Conservation (phyloP, 2,888 invertebrate species). For the Drosophila nr. perissopoda region DNA sequence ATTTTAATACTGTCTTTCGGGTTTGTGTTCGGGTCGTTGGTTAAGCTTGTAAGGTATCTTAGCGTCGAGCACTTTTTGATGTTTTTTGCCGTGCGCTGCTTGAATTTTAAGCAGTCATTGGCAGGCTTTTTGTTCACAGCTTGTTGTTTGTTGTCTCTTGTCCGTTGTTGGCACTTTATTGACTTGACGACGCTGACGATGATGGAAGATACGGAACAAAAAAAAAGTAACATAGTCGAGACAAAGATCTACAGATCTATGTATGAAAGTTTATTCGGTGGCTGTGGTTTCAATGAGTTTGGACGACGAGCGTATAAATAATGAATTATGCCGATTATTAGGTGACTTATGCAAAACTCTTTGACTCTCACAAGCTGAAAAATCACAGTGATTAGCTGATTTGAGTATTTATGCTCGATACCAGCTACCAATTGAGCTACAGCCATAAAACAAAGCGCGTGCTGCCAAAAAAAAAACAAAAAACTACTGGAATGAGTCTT, state of each 20-base stretch:
- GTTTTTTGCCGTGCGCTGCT: constrained; percentile 30
- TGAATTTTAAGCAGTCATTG: constrained; percentile 79
- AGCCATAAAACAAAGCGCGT: constrained; percentile 63
- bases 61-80: not conserved
- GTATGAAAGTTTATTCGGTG: constrained; percentile 12
- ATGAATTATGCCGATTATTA: constrained; percentile 76
- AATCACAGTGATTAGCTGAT: constrained; percentile 69
- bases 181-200: constrained; percentile 54
- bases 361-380: constrained; percentile 46
- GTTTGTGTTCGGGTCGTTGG: not conserved
- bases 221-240: constrained; percentile 3
- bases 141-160: constrained; percentile 47
- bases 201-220: constrained; percentile 42
- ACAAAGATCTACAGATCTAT: constrained; percentile 67
- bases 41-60: constrained; percentile 16
- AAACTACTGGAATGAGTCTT: constrained; percentile 22
- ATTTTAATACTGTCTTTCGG: not conserved
- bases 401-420: constrained; percentile 53
- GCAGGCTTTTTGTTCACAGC: constrained; percentile 62
- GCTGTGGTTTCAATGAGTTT: constrained; percentile 12
- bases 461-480: constrained; percentile 28
- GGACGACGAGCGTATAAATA: constrained; percentile 60
- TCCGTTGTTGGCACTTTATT: constrained; percentile 67
- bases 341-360: constrained; percentile 72
- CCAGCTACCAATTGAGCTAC: constrained; percentile 48